A percentile compares a stretch with the other conserved stretches of the same genome.
Conservation (phyloP, 2,113 vertebrate genomes). For the Gambusia affinis region DNA sequence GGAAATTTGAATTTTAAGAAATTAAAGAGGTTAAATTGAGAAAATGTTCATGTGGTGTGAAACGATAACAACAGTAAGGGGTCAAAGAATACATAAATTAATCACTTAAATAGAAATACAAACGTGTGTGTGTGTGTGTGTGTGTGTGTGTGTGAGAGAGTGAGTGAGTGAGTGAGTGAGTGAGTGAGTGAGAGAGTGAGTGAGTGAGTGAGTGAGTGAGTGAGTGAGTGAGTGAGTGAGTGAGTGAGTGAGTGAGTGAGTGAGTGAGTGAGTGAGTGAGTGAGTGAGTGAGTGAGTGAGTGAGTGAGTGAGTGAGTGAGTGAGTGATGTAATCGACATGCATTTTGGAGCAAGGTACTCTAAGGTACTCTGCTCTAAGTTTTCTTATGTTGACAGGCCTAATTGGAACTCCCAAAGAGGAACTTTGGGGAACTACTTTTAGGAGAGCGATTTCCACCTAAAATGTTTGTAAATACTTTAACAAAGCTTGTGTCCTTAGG, state of each 20-base stretch:
- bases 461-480: background rate
- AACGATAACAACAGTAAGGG: background rate
- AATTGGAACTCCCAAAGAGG: slow-evolving; percentile 29
- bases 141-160: too few species aligned
- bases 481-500: background rate
- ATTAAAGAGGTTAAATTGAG: background rate
- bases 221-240: background rate
- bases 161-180: background rate
- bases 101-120: slow-evolving; percentile 32
- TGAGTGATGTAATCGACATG: slow-evolving; percentile 3
- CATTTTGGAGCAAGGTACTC: slow-evolving; percentile 3
- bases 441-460: too few species aligned
- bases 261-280: too few species aligned
- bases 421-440: slow-evolving; percentile 3
- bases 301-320: too few species aligned
- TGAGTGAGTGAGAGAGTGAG: too few species aligned
- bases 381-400: slow-evolving; percentile 26
- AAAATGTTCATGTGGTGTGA: background rate
- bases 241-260: too few species aligned
- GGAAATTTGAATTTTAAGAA: background rate
- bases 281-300: too few species aligned
- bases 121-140: background rate
- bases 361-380: slow-evolving; percentile 1
- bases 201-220: too few species aligned
- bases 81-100: background rate